Conservation (phyloP, 2,113 vertebrate genomes). For the Eclectus roratus region DNA sequence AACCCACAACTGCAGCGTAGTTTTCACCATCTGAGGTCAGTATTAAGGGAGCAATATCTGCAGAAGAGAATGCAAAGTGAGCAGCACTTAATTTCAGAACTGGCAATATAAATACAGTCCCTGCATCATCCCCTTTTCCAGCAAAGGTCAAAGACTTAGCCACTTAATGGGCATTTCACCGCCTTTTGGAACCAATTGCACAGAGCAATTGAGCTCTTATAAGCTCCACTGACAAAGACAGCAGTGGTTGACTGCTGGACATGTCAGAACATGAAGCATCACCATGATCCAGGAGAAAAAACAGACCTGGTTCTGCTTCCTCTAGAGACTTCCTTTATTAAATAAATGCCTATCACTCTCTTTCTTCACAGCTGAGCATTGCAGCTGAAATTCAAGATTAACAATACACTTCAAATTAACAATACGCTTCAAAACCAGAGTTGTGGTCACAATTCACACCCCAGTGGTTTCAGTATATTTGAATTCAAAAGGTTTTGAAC, state of each 20-base stretch:
- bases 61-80: not conserved
- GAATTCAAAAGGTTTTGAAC: not conserved
- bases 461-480: not conserved
- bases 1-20: conserved; percentile 83
- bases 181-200: not conserved
- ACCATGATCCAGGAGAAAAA: not conserved
- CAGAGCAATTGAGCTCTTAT: not conserved
- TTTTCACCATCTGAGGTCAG: conserved; percentile 81
- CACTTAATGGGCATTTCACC: not conserved
- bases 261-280: not conserved
- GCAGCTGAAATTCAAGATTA: not conserved
- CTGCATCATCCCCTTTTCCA: not conserved
- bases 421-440: not conserved
- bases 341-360: not conserved
- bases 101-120: not conserved
- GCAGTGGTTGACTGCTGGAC: not conserved
- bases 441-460: not conserved
- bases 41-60: conserved; percentile 89
- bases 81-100: not conserved
- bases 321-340: not conserved
- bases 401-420: not conserved
- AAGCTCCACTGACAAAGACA: not conserved
- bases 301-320: not conserved
- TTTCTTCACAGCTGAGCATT: not conserved
- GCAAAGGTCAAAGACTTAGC: not conserved